A percentile compares a stretch with the other conserved stretches of the same genome.
These are phyloP conservation scores for Drosophila arawakana DNA, from an alignment of 1,140 invertebrate species.

Conservation along the genomic window DNA sequence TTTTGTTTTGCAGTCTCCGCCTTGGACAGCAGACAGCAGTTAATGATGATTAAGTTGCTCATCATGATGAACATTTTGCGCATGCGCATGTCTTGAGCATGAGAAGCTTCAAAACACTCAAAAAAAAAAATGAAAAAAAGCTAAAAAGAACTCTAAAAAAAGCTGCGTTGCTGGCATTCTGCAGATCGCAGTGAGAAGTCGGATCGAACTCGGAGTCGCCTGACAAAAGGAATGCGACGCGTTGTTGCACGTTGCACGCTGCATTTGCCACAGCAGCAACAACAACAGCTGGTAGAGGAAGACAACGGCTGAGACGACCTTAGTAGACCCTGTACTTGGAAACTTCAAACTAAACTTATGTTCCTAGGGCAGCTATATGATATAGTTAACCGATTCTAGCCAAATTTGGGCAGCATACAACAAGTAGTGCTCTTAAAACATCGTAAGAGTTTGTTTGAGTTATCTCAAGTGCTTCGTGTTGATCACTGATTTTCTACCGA, in stretches of 20 bases:
- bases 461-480: too few relatives aligned
- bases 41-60: conserved; percentile 3
- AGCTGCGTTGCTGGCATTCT: conserved; percentile 59
- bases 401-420: too few relatives aligned
- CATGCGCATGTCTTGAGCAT: conserved; percentile 23
- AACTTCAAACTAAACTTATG: too few relatives aligned
- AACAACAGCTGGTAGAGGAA: background rate
- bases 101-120: background rate
- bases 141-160: conserved; percentile 7
- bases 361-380: too few relatives aligned
- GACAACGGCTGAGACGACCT: too few relatives aligned
- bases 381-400: too few relatives aligned
- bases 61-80: conserved; percentile 29
- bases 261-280: conserved; percentile 7
- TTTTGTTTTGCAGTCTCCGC: conserved; percentile 32
- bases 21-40: conserved; percentile 13
- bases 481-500: too few relatives aligned
- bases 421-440: too few relatives aligned
- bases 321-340: too few relatives aligned
- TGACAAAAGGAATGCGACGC: conserved; percentile 62
- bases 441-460: too few relatives aligned
- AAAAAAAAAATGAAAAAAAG: background rate
- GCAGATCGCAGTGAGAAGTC: conserved; percentile 47
- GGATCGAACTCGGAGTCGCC: conserved; percentile 45
- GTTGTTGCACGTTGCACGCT: conserved; percentile 40